Evolutionary conservation across 2,797 vertebrate genomes (phyloP), one percentile per base, ranked within the genome.

Genomic region (Monodelphis domestica): DNA sequence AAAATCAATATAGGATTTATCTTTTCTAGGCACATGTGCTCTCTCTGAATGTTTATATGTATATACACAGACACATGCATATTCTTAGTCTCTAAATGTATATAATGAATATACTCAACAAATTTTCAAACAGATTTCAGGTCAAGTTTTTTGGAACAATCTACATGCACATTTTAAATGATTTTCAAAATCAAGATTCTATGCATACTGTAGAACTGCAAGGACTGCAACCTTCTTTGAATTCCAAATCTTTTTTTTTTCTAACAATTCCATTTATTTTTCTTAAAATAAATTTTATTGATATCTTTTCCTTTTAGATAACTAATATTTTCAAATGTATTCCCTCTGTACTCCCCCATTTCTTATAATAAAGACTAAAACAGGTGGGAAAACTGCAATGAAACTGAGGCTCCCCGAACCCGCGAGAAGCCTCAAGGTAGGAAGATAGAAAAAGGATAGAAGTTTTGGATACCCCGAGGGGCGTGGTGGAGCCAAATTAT

Each of bases 11-110:
- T 84, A 93, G 91, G 29, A 26, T n/a, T 95, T 33, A 55, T 88
- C 33, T 33, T 94, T 89, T 89, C 91, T 55, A 88, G 53, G n/a
- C 52, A 54, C 21, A 53, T 91, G 91, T 90, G 89, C 90, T 93
- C 92, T 88, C 89, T 91, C 57, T 50, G 89, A 54, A 93, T 51
- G 59, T 94, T 96, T 93, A 94, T 94, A 91, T 88, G 94, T 33
- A 90, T 63, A 95, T 91, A 87, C 84, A 94, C 87, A 91, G 53
- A 91, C 56, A 95, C 14, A 94, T 51, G 56, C 56, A 88, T 57
- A 93, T 95, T 54, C 89, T 56, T 94, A 93, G 52, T 94, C 95
- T 93, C 54, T 53, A 95, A 93, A 96, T 91, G 51, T 94, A 92
- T 90, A 89, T 53, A 94, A 63, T 91, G 70, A 55, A 94, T 4